Evolutionary conservation across 2,113 vertebrate species (phyloP).

Genomic region (Leptocoma aspasia): DNA sequence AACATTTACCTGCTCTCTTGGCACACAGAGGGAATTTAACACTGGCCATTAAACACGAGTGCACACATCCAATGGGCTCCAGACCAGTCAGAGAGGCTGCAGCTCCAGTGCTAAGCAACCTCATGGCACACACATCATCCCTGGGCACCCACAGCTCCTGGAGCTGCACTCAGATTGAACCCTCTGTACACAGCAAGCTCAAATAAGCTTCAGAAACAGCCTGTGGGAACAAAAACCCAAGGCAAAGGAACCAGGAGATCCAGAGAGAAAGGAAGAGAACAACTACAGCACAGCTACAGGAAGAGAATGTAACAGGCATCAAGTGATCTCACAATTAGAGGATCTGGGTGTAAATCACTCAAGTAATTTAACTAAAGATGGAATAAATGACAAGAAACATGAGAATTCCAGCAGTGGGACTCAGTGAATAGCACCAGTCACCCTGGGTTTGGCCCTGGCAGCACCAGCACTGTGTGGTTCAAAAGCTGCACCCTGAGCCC

Average conservation of each 20-base stretch:
- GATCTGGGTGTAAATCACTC: not conserved
- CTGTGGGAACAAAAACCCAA: not conserved
- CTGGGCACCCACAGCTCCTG: not conserved
- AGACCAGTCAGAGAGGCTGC: not conserved
- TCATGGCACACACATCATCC: not conserved
- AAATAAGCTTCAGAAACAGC: not conserved
- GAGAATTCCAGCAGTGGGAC: not conserved
- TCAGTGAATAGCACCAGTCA: not conserved
- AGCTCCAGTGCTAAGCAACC: not conserved
- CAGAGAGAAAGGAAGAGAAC: not conserved
- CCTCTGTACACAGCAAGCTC: not conserved
- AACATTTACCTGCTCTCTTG: not conserved
- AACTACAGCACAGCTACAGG: not conserved
- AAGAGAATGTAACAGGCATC: not conserved
- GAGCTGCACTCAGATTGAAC: not conserved
- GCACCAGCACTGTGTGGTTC: not conserved
- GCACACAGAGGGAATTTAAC: not conserved
- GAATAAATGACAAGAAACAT: not conserved
- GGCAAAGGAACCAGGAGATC: not conserved
- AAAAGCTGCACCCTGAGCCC: not conserved
- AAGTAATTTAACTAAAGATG: not conserved
- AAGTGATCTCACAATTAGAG: not conserved
- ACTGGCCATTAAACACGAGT: not conserved
- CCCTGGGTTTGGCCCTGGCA: not conserved
- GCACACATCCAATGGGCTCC: not conserved